Evolutionary conservation across 1,140 invertebrate species (phyloP).

Genomic region (Ptiloglossa arizonensis): DNA sequence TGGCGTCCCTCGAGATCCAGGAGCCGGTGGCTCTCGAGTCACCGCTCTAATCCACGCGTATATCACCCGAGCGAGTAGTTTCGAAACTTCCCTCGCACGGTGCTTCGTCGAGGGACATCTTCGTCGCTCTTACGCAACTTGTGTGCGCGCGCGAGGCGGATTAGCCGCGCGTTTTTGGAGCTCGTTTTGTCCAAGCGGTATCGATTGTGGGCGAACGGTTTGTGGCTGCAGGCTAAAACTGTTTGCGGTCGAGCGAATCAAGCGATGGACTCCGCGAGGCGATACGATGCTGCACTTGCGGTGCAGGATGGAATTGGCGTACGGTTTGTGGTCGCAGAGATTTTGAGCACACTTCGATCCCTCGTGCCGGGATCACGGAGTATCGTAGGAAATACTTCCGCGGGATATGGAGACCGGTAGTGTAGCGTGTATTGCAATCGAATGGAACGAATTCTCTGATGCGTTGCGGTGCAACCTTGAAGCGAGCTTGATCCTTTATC

Average conservation of each 20-base stretch:
- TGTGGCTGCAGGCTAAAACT: constrained; percentile 23
- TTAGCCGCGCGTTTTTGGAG: not conserved
- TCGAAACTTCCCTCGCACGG: too few species aligned
- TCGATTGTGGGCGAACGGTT: constrained; percentile 36
- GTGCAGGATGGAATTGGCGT: not conserved
- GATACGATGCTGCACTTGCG: constrained; percentile 21
- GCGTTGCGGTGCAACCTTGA: too few species aligned
- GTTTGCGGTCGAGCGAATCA: constrained; percentile 37
- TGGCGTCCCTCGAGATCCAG: too few species aligned
- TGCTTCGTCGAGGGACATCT: not conserved
- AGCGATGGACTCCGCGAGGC: not conserved
- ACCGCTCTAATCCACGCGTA: too few species aligned
- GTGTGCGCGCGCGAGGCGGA: not conserved
- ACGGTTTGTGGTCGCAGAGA: not conserved
- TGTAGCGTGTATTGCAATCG: too few species aligned
- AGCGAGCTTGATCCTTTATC: too few species aligned
- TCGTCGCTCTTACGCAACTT: not conserved
- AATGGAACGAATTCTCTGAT: not conserved
- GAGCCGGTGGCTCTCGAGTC: too few species aligned
- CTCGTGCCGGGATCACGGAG: not conserved
- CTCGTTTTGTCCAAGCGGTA: constrained; percentile 13
- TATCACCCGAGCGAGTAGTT: too few species aligned
- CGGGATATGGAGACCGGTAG: too few species aligned
- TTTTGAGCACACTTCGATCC: constrained; percentile 1
- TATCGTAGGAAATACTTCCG: not conserved